Evolutionary conservation across 2,797 vertebrate species (phyloP).

Genomic region (Enteromius afrohamiltoni): DNA sequence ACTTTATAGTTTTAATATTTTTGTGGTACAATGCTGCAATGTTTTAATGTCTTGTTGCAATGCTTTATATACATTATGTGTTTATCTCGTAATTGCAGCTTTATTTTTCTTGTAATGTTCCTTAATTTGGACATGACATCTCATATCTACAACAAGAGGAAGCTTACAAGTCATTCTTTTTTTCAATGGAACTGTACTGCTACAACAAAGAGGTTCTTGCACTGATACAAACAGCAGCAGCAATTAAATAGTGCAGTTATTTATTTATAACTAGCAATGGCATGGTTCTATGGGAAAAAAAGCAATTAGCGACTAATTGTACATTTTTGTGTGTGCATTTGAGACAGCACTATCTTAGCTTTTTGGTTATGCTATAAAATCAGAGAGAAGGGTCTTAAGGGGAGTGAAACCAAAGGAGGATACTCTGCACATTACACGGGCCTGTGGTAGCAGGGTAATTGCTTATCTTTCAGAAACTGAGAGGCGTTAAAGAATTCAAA

Average conservation of each 20-base stretch:
- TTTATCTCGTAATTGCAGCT: neutral
- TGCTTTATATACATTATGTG: neutral
- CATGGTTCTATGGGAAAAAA: neutral
- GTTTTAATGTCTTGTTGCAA: neutral
- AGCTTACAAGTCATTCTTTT: neutral
- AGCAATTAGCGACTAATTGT: neutral
- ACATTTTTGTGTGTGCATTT: neutral
- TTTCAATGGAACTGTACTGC: neutral
- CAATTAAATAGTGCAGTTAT: slow-evolving; percentile 7
- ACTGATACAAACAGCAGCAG: neutral
- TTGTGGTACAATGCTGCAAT: too few relatives aligned
- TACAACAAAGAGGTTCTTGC: neutral
- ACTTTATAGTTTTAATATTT: neutral
- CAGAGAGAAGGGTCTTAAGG: neutral
- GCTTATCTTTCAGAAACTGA: slow-evolving; percentile 13
- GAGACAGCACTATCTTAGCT: neutral
- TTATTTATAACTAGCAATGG: slow-evolving; percentile 1
- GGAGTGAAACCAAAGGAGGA: neutral
- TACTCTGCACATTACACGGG: neutral
- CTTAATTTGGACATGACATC: neutral
- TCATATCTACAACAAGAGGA: neutral
- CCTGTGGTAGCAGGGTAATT: neutral
- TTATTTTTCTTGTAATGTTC: neutral
- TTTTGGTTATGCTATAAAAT: neutral
- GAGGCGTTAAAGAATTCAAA: slow-evolving; percentile 25